Conservation (phyloP, 2,888 invertebrate genomes). For the Mamestra brassicae region DNA sequence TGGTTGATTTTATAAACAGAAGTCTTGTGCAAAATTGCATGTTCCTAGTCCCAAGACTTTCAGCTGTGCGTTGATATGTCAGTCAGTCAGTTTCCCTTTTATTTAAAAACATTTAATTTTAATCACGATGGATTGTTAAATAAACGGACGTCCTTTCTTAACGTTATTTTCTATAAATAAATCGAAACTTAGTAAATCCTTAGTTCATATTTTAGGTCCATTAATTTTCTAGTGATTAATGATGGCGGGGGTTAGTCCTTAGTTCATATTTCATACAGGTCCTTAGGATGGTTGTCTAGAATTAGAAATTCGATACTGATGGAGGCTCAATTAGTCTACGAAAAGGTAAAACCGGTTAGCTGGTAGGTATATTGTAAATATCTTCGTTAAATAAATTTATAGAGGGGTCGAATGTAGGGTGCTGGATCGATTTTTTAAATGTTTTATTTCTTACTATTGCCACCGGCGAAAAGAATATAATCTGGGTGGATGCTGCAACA, state of each 20-base stretch:
- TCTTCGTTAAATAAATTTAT: not conserved
- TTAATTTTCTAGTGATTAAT: constrained; percentile 48
- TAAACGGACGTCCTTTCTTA: constrained; percentile 1
- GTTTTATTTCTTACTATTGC: too few species aligned
- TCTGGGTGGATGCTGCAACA: too few species aligned
- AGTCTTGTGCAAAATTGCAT: too few species aligned
- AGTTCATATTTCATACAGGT: constrained; percentile 49
- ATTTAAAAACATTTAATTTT: not conserved
- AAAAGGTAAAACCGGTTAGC: constrained; percentile 2
- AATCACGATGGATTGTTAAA: constrained; percentile 20
- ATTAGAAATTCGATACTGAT: constrained; percentile 39
- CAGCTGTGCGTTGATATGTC: too few species aligned
- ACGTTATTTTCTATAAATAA: constrained; percentile 14
- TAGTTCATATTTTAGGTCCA: constrained; percentile 32
- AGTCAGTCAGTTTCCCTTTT: not conserved
- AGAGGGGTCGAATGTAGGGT: not conserved
- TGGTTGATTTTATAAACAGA: too few species aligned
- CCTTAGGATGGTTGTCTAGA: constrained; percentile 14
- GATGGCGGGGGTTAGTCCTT: constrained; percentile 26
- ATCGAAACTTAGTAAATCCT: constrained; percentile 33
- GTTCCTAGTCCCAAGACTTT: too few species aligned
- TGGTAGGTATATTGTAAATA: not conserved
- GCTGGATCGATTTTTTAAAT: too few species aligned
- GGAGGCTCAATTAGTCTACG: constrained; percentile 18
- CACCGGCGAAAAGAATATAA: too few species aligned